Conservation (phyloP, 2,113 vertebrate species). For the Semnornis frantzii region DNA sequence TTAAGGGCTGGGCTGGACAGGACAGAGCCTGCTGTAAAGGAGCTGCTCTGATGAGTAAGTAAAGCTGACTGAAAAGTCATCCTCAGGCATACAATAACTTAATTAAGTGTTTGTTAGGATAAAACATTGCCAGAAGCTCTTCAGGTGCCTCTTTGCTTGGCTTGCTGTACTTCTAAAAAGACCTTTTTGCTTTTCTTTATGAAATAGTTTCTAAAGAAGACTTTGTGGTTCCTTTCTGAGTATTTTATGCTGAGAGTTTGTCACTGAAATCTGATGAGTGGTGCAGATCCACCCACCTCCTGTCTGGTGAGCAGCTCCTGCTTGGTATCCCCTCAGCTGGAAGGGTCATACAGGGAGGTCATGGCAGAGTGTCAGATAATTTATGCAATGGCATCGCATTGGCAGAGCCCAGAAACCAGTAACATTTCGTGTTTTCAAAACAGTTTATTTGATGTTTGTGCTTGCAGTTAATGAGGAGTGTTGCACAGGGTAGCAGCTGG, state of each 20-base stretch:
- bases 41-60: not conserved
- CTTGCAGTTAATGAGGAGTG: not conserved
- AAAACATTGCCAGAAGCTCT: conserved; percentile 28
- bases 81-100: not conserved
- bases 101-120: conserved; percentile 16
- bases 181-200: not conserved
- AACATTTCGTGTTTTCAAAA: not conserved
- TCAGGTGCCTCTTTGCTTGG: not conserved
- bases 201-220: not conserved
- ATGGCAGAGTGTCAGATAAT: not conserved
- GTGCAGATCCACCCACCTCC: not conserved
- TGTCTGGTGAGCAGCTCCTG: not conserved
- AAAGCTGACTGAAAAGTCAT: not conserved
- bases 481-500: not conserved
- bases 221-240: not conserved
- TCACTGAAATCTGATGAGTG: not conserved
- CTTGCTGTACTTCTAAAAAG: not conserved
- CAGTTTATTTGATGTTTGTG: not conserved
- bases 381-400: fast-evolving
- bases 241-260: not conserved
- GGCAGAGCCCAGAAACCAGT: not conserved
- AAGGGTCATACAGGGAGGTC: fast-evolving
- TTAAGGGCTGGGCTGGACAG: conserved; percentile 12
- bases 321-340: fast-evolving
- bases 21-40: conserved; percentile 23